Conservation (phyloP, 2,888 invertebrate genomes). For the Anoplius nigerrimus region DNA sequence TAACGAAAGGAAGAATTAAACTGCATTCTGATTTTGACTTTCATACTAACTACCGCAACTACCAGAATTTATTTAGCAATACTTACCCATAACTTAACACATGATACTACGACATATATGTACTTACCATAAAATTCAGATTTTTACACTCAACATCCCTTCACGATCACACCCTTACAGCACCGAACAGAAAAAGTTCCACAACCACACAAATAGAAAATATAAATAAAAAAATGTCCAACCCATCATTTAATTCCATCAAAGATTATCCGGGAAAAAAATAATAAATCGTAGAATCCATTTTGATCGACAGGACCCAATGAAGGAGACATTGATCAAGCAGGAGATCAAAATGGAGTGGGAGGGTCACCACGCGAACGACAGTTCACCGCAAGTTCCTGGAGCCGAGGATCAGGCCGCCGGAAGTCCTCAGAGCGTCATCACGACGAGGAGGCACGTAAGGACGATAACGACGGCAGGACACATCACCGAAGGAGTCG, state of each 20-base stretch:
- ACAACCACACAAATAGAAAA: too few relatives aligned
- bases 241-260: slow-evolving; percentile 15
- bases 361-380: slow-evolving; percentile 63
- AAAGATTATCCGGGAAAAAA: background rate
- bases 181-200: too few relatives aligned
- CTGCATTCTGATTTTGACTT: too few relatives aligned
- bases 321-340: slow-evolving; percentile 69
- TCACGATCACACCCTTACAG: too few relatives aligned
- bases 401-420: slow-evolving; percentile 56
- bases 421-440: slow-evolving; percentile 74
- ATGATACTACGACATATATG: too few relatives aligned
- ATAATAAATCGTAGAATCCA: background rate
- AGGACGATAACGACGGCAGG: slow-evolving; percentile 80
- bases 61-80: too few relatives aligned
- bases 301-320: slow-evolving; percentile 63
- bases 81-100: too few relatives aligned
- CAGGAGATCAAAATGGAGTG: slow-evolving; percentile 70
- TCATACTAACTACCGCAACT: too few relatives aligned
- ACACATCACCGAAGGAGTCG: slow-evolving; percentile 76
- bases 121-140: too few relatives aligned
- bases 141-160: too few relatives aligned
- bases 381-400: slow-evolving; percentile 54
- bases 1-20: too few relatives aligned
- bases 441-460: slow-evolving; percentile 78
- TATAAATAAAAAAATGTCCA: too few relatives aligned